Base-by-base conservation (phyloP, 2,888 invertebrate genomes). In the Teleogryllus oceanicus region DNA sequence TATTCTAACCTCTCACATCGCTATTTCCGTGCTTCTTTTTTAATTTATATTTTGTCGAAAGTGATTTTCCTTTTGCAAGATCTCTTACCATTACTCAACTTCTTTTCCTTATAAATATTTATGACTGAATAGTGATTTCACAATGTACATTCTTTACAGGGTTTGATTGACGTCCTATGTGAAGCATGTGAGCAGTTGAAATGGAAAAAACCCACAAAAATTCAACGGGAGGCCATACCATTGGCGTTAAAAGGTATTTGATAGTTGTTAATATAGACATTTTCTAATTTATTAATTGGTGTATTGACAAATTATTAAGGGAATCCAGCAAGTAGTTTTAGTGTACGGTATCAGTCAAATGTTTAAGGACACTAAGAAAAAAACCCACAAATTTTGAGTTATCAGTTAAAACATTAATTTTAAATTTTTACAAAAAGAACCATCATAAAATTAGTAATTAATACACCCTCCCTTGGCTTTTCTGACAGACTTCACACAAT, bases 121-220 rank as follows among this genome's bases (percentile, higher is more conserved):
- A 16, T 24, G 16, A 78, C n/a, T 8, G 20, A 78, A 13, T 49
- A 51, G 16, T 24, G n/a, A 50, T 62, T 62, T 62, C 37, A 2
- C 11, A 77, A 20, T n/a, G n/a, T 76, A 78, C 78, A 21, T 79
- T 81, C 81, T 81, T 86, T 85, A 81, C 85, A 96, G 97, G 99
- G 99, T 49, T 89, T 99, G 18, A 93, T 94, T 11, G 98, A 98
- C 83, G 93, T 93, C 0, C 87, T 99, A 74, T 96, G 96, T 85
- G 94, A 96, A 88, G 96, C 98, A 0, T 98, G 98, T 86, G 92
- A 92, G 83, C 92, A 94, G 83, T 88, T 99, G 82, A 96, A 97
- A 90, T 99, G 99, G 99, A 95, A 93, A 85, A 88, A 89, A 49
- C 99, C 99, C 0, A 94, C 98, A 1, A 96, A 96, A 89, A 99